Evolutionary conservation across 2,797 vertebrate genomes (phyloP), one percentile per base, ranked within the genome.

Genomic region (Odontamblyopus lacepedii): DNA sequence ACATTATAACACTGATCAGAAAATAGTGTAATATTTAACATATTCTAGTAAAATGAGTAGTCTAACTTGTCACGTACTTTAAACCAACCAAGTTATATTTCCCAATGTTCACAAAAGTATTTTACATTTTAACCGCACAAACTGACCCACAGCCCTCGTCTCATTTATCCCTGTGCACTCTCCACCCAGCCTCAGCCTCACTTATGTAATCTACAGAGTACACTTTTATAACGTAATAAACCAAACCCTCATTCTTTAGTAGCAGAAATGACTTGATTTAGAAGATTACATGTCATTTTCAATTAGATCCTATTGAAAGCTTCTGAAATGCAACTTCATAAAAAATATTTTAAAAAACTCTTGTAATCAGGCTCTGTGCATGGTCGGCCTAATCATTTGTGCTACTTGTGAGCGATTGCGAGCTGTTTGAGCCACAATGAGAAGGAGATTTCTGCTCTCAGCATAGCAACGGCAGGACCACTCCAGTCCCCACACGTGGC

Each of bases 391-490:
- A 50, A 53, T 65, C 29, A 53, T 69, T 62, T 63, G 12, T 63
- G 13, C 60, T 77, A 57, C 62, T 27, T 56, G 73, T 63, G 71
- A 76, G 51, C 8, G 51, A 68, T 67, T 75, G 5, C 70, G 53
- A 48, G 38, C 67, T 70, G 19, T 71, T 63, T 38, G 27, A 50
- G 70, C 44, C 63, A 35, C 30, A 23, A 23, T 23, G 50, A 64
- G 70, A 76, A 64, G 67, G 75, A 61, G 62, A 83, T 75, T 85
- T 76, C 74, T 79, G 70, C 80, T 73, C 56, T 68, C 70, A 75
- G 78, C 80, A 82, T 75, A 86, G 77, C 79, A 85, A 85, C 85
- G 68, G 78, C 74, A 72, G 19, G 76, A 82, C 74, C 80, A 38
- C 75, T 79, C 55, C 38, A 62, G 80, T 82, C 82, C 74, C 50